Conservation (phyloP, 2,888 invertebrate genomes). For the Calephelis perditalis region DNA sequence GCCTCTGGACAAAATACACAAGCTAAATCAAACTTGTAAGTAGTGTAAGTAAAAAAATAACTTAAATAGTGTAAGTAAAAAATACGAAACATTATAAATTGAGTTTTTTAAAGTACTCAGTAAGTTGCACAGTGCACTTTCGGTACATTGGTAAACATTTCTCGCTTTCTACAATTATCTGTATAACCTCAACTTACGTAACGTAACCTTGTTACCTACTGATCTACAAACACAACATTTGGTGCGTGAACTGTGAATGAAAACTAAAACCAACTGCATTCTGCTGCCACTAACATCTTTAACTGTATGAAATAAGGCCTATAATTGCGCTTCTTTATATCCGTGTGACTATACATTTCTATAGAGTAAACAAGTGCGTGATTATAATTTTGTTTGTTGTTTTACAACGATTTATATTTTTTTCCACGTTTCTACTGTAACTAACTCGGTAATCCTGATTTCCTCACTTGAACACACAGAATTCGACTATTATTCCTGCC, state of each 20-base stretch:
- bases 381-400: conserved; percentile 14
- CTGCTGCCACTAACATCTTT: neutral
- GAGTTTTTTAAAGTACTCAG: no score
- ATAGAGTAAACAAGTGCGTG: neutral
- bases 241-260: conserved; percentile 65
- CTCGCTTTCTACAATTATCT: conserved; percentile 27
- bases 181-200: conserved; percentile 27
- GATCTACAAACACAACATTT: conserved; percentile 52
- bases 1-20: no score
- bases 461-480: no score
- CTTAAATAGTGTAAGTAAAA: no score
- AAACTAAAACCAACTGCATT: conserved; percentile 28
- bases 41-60: no score
- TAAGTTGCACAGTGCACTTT: neutral
- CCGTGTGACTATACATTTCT: neutral
- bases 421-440: neutral
- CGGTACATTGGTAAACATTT: conserved; percentile 15
- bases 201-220: conserved; percentile 56
- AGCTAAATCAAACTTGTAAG: neutral
- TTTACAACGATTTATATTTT: conserved; percentile 8
- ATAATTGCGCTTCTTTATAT: neutral
- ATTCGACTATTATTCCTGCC: no score
- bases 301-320: neutral
- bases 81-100: no score
- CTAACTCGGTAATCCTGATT: no score